Percentiles rank a stretch among this genome's conserved stretches.
Evolutionary conservation across 2,888 invertebrate species (phyloP).

Genomic region (Molorchus minor): DNA sequence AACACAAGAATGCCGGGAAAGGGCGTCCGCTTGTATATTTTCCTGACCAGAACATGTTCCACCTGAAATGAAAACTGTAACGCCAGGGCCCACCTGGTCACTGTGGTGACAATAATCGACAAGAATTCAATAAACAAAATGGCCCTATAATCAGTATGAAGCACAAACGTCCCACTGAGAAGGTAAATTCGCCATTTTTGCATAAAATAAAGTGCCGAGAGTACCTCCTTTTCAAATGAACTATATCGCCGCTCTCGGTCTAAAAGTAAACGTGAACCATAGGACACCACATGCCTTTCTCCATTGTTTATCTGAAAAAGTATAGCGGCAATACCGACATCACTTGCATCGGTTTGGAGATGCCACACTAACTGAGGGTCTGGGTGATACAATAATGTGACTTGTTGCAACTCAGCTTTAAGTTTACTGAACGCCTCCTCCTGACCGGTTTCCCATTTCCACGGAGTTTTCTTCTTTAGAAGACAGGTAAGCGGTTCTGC

Average conservation of each 20-base stretch:
- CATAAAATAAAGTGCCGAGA: too few relatives aligned
- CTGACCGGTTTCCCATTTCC: slow-evolving; percentile 11
- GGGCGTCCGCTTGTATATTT: slow-evolving; percentile 46
- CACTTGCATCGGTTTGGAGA: slow-evolving; percentile 18
- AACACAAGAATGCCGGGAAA: slow-evolving; percentile 21
- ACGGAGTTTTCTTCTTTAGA: slow-evolving; percentile 5
- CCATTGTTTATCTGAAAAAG: slow-evolving; percentile 12
- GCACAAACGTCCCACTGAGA: slow-evolving; percentile 31
- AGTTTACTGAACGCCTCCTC: background rate
- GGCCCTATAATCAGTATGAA: slow-evolving; percentile 46
- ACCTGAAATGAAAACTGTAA: slow-evolving; percentile 43
- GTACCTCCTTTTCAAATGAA: slow-evolving; percentile 40
- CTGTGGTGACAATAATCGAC: slow-evolving; percentile 40
- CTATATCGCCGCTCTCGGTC: slow-evolving; percentile 29
- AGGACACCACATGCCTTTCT: slow-evolving; percentile 11
- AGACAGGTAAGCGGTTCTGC: slow-evolving; percentile 13
- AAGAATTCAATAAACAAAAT: slow-evolving; percentile 44
- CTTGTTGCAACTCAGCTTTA: background rate
- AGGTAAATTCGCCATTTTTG: slow-evolving; percentile 47
- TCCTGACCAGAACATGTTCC: slow-evolving; percentile 44
- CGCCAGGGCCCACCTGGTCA: slow-evolving; percentile 43
- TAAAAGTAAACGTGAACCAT: slow-evolving; percentile 18
- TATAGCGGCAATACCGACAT: slow-evolving; percentile 8
- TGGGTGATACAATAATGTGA: slow-evolving; percentile 16
- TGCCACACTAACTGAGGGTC: background rate